Conservation (phyloP, 2,113 vertebrate genomes). For the Sander lucioperca region DNA sequence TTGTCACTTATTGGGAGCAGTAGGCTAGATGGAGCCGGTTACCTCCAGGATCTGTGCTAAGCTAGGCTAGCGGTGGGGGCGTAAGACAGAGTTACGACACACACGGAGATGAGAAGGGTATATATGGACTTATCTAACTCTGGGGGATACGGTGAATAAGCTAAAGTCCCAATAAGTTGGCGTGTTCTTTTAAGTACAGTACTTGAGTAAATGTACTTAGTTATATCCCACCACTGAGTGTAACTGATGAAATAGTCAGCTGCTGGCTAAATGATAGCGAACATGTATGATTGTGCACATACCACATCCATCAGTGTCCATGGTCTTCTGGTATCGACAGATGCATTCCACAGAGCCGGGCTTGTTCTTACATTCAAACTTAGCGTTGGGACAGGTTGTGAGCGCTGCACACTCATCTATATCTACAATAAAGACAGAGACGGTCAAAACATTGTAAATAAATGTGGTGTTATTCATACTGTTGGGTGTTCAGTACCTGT, state of each 20-base stretch:
- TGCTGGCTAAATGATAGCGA: not conserved
- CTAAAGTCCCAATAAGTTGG: too few relatives aligned
- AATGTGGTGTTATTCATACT: not conserved
- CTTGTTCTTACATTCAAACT: constrained; percentile 85
- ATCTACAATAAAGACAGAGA: constrained; percentile 72
- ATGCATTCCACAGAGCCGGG: constrained; percentile 80
- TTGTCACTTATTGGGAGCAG: too few relatives aligned
- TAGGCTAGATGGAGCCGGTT: too few relatives aligned
- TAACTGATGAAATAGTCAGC: not conserved
- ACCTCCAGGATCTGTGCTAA: too few relatives aligned
- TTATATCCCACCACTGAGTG: not conserved
- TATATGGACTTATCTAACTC: too few relatives aligned
- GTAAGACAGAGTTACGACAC: too few relatives aligned
- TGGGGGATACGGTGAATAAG: too few relatives aligned
- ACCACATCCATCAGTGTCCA: constrained; percentile 81
- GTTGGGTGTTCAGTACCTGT: constrained; percentile 75
- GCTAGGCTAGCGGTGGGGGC: too few relatives aligned
- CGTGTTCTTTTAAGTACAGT: too few relatives aligned
- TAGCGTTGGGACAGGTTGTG: constrained; percentile 84
- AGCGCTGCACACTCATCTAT: constrained; percentile 83
- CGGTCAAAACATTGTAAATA: not conserved
- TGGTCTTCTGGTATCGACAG: constrained; percentile 80
- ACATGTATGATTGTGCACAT: constrained; percentile 21
- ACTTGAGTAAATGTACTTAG: too few relatives aligned
- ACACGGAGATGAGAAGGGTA: too few relatives aligned